A percentile compares a stretch with the other conserved stretches of the same genome.
Conservation (phyloP, 2,113 vertebrate species). For the Crotophaga sulcirostris region DNA sequence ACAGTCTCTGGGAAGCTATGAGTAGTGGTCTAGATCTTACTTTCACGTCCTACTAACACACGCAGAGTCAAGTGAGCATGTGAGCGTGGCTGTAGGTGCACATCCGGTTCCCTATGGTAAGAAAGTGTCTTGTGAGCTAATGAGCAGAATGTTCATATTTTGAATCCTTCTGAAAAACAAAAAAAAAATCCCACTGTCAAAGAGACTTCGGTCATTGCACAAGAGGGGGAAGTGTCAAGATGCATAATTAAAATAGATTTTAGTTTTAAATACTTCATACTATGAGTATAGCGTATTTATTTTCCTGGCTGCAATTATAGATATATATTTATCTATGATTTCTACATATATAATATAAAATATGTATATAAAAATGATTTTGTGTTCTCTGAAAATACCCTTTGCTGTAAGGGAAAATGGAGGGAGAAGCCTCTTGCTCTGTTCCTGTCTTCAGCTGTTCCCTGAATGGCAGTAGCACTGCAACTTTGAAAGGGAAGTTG, state of each 20-base stretch:
- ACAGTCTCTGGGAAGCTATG: neutral
- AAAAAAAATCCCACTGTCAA: neutral
- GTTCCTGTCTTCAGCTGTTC: neutral
- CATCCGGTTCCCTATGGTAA: neutral
- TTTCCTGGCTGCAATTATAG: neutral
- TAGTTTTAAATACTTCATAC: neutral
- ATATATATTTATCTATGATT: neutral
- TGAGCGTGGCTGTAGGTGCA: neutral
- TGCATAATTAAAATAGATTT: neutral
- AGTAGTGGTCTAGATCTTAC: neutral
- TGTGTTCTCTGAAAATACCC: neutral
- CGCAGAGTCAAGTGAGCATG: fast-evolving
- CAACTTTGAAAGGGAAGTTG: neutral
- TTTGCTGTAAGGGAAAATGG: neutral
- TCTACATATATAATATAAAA: neutral
- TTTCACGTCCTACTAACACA: neutral
- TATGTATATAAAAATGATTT: neutral
- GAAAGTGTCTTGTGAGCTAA: neutral
- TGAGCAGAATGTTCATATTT: neutral
- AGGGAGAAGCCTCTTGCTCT: neutral
- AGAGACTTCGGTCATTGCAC: neutral
- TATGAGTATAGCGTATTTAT: neutral
- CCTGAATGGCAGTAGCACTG: neutral
- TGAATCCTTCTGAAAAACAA: neutral
- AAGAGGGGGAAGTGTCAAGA: neutral